Evolutionary conservation across 2,888 invertebrate species (phyloP).

Genomic region (Limnephilus rhombicus): DNA sequence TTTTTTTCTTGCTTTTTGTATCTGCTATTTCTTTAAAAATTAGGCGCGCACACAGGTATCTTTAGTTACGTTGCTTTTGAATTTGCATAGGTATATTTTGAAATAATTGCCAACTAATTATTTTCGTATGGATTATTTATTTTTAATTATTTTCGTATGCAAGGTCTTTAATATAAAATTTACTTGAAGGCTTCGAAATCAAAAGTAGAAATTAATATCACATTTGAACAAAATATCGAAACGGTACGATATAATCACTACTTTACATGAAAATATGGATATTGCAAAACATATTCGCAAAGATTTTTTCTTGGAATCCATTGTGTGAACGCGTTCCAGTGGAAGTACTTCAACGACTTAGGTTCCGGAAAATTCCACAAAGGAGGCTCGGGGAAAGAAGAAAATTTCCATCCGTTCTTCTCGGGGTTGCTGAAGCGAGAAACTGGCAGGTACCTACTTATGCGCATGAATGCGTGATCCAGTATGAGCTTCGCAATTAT

Average conservation of each 20-base stretch:
- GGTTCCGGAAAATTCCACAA: not conserved
- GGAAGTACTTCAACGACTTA: not conserved
- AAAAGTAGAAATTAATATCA: not conserved
- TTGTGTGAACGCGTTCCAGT: not conserved
- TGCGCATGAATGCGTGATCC: slow-evolving; percentile 1
- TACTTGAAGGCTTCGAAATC: not conserved
- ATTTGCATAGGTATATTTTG: no score
- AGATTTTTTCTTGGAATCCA: not conserved
- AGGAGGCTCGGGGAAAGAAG: not conserved
- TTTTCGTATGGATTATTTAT: no score
- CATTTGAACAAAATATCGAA: not conserved
- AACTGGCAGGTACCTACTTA: not conserved
- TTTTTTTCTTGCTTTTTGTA: no score
- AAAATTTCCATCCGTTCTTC: not conserved
- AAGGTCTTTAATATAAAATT: not conserved
- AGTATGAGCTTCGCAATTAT: not conserved
- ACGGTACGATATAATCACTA: not conserved
- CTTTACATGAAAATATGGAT: not conserved
- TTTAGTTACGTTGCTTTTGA: no score
- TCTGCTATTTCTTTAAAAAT: no score
- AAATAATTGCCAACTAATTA: no score
- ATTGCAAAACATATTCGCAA: not conserved
- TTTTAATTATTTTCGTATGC: no score
- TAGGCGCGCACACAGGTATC: no score
- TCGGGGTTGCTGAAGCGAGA: not conserved